Base-by-base conservation (phyloP, 1,140 invertebrate species). In the Adoxophyes honmai region DNA sequence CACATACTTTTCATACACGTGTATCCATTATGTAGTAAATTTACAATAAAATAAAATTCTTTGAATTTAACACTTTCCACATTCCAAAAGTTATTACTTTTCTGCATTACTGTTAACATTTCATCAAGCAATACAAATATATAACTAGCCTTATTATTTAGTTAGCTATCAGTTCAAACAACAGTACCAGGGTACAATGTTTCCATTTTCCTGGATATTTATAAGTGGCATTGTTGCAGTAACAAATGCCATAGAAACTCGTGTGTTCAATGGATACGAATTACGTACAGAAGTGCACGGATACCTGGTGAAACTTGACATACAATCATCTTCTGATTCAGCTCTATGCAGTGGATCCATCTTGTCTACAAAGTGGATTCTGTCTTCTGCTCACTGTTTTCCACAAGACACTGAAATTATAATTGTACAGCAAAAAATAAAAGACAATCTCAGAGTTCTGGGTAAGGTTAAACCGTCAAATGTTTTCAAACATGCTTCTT, bases 341-440 rank as follows among this genome's bases (percentile, higher is more conserved):
- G 9, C n/a, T 0, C 4, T n/a, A 7, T 69, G 60, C 13, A 63
- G 55, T 44, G 63, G 63, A 5, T 69, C 67, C 18, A 66, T 69
- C 2, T 54, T 69, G 6, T 52, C 44, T 35, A 16, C 21, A n/a
- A 21, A n/a, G n/a, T 69, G 67, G 67, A 60, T 69, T 28, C 44
- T 69, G 18, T 53, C 63, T 0, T 59, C 67, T 7, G 60, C 60
- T 4, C 67, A 69, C 39, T 69, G 67, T 21, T 55, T 61, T 7
- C 28, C 36, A 2, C 8, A 0, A 8, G 18, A 54, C 8, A 15
- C 42, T 34, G n/a, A 21, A 55, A 28, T n/a, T 4, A 16, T 60
- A 4, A 37, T 3, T 11, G 58, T 60, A 3, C 48, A 14, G 15
- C 58, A 55, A 36, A 42, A 60, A n/a, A 11, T n/a, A 4, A 48